Evolutionary conservation across 2,797 vertebrate species (phyloP).

Genomic region (Tamandua tetradactyla): DNA sequence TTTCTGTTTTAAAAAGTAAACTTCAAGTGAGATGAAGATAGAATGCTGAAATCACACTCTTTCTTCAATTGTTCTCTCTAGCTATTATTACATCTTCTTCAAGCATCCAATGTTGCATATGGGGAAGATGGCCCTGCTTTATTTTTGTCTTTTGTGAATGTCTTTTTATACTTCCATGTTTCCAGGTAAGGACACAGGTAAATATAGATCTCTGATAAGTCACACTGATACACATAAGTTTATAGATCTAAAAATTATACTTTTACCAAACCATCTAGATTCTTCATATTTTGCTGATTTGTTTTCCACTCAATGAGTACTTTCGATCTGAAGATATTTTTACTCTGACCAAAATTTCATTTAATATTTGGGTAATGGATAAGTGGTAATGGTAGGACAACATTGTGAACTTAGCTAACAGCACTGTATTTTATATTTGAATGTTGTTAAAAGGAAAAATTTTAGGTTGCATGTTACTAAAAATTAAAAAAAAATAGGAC

Average conservation of each 20-base stretch:
- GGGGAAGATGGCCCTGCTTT: not conserved
- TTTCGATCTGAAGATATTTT: not conserved
- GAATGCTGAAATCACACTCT: not conserved
- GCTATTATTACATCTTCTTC: not conserved
- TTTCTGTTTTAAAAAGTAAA: not conserved
- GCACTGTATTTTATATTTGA: too few relatives aligned
- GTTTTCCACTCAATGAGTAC: not conserved
- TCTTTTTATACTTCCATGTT: not conserved
- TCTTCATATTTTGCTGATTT: not conserved
- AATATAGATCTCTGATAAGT: not conserved
- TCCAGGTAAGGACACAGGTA: not conserved
- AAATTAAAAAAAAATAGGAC: too few relatives aligned
- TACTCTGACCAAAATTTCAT: not conserved
- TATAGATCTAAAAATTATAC: not conserved
- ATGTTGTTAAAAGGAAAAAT: too few relatives aligned
- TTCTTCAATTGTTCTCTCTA: not conserved
- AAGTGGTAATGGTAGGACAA: too few relatives aligned
- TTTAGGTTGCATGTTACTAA: too few relatives aligned
- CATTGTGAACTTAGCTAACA: too few relatives aligned
- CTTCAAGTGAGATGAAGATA: not conserved
- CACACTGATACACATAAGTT: not conserved
- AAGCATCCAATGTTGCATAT: not conserved
- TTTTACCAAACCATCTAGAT: not conserved
- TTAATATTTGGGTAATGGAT: too few relatives aligned
- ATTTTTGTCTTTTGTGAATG: not conserved